Conservation (phyloP, 2,888 invertebrate genomes). For the Acheta domesticus region DNA sequence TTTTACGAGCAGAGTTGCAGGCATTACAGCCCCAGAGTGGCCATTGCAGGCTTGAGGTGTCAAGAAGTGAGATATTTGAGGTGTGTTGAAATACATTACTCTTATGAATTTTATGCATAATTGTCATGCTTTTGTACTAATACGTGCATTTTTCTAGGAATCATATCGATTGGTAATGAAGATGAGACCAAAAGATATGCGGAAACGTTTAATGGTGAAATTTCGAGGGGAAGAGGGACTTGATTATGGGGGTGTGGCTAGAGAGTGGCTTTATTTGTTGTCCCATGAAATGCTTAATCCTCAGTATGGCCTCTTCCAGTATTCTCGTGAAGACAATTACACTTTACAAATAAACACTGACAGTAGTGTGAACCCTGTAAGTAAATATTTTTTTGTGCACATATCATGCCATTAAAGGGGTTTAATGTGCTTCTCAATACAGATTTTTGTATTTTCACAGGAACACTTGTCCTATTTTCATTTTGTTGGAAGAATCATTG, state of each 20-base stretch:
- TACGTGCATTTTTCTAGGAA: constrained; percentile 43
- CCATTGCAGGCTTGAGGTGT: constrained; percentile 87
- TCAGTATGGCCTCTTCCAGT: constrained; percentile 94
- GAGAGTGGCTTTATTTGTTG: constrained; percentile 92
- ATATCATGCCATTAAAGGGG: not conserved
- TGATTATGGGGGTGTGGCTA: constrained; percentile 95
- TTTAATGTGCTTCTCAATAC: not conserved
- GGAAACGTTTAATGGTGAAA: constrained; percentile 92
- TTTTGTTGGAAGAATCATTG: constrained; percentile 92
- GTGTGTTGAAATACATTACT: constrained; percentile 43
- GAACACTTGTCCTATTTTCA: constrained; percentile 97
- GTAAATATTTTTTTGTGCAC: constrained; percentile 36
- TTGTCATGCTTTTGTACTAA: not conserved
- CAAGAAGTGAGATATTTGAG: constrained; percentile 65
- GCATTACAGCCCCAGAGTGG: constrained; percentile 92
- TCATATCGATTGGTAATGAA: constrained; percentile 89
- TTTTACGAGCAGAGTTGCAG: constrained; percentile 81
- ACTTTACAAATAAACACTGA: constrained; percentile 95
- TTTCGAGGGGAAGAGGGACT: constrained; percentile 94
- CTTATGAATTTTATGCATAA: not conserved
- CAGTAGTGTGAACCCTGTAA: constrained; percentile 55
- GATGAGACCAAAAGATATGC: constrained; percentile 91
- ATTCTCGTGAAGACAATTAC: constrained; percentile 92
- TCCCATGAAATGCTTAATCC: constrained; percentile 96
- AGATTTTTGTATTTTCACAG: constrained; percentile 46